Evolutionary conservation across 2,888 invertebrate genomes (phyloP), one percentile per base, ranked within the genome.

Genomic region (Lasioglossum lativentre): DNA sequence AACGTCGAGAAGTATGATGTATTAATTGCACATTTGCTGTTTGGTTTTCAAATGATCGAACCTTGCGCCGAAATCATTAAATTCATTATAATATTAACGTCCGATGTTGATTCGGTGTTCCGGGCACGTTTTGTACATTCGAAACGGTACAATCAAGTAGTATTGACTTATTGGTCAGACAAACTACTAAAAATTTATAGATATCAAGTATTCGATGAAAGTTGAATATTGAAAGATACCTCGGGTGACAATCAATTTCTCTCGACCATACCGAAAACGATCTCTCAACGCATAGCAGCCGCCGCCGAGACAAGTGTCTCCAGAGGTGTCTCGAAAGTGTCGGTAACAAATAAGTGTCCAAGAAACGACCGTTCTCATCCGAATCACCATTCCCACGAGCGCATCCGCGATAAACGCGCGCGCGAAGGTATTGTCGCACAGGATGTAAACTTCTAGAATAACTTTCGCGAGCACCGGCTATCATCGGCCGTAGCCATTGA

Each of bases 401-500:
- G 30, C 27, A 16, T 63, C 63, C 14, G 30, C 63, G 63, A 27
- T 27, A 30, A 63, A 63, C 63, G 63, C 63, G 12, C 63, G 12
- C 16, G 16, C 63, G 34, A 30, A 63, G 14, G 63, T 63, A 63
- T 63, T 63, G 63, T 63, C 63, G 63, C 16, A 16, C 30, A 27
- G 63, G 63, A 63, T 30, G 63, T 63, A 63, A 63, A 63, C 63
- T 63, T 30, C 30, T 30, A 16, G 63, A 30, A 63, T 63, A 63
- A 63, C 30, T 63, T 63, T 63, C 30, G 63, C 63, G 16, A 16
- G 27, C 52, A 52, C 52, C n/a, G 52, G 52, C 52, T 63, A 63
- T 63, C 27, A 63, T 63, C 16, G 30, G 63, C 30, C 2, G 27
- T 27, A 30, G 30, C 63, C 63, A 63, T 63, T 30, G 30, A 63